Conservation (phyloP, 2,797 vertebrate genomes). For the Eulemur albifrons region DNA sequence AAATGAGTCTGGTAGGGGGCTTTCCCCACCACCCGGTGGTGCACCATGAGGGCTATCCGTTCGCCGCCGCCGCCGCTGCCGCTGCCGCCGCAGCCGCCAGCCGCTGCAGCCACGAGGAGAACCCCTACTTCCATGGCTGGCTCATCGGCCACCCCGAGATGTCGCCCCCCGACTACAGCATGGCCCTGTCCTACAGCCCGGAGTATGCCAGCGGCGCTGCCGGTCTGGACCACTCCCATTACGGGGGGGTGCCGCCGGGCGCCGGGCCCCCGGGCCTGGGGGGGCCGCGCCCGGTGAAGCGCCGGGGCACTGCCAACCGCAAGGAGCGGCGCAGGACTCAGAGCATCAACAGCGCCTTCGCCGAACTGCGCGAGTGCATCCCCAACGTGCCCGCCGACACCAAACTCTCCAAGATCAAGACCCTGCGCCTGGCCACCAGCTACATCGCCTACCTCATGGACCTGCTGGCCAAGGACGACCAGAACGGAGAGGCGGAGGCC, state of each 20-base stretch:
- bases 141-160: constrained; percentile 97
- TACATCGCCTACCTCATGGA: constrained; percentile 99
- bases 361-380: constrained; percentile 97
- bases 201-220: constrained; percentile 91
- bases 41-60: constrained; percentile 97
- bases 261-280: constrained; percentile 88
- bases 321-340: constrained; percentile 98
- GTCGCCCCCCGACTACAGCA: constrained; percentile 94
- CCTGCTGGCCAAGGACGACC: constrained; percentile 97
- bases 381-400: constrained; percentile 98
- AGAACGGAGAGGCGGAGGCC: constrained; percentile 96
- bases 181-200: constrained; percentile 93
- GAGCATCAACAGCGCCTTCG: constrained; percentile 99
- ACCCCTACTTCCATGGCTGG: constrained; percentile 98
- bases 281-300: constrained; percentile 92
- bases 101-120: constrained; percentile 93
- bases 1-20: constrained; percentile 96
- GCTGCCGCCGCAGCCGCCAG: constrained; percentile 91
- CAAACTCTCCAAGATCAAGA: constrained; percentile 98
- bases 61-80: constrained; percentile 91
- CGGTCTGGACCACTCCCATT: constrained; percentile 92
- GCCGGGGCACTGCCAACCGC: constrained; percentile 96
- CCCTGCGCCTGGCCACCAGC: constrained; percentile 96
- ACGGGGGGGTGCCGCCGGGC: constrained; percentile 87
- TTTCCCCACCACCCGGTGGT: constrained; percentile 97